Base-by-base conservation (phyloP, 2,888 invertebrate species). In the Aspidiotus destructor region DNA sequence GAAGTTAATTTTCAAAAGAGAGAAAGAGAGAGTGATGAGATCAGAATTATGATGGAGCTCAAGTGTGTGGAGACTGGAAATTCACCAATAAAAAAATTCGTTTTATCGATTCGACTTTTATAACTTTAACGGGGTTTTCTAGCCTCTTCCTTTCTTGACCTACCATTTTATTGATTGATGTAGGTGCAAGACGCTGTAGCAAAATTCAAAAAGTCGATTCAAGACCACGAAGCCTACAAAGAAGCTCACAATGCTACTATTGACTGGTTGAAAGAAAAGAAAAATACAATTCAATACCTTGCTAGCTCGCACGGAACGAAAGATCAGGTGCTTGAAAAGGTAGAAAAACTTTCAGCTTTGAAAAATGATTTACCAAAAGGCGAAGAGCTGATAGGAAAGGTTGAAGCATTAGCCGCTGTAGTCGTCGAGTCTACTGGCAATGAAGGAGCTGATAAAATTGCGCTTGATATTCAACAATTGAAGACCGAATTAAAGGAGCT, bases 291-390 rank as follows among this genome's bases (percentile, higher is more conserved):
- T 41, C 92, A 92, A 75, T 87, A 89, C 73, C 87, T 88, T 73
- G 86, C 89, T 5, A 92, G 93, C 76, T 87, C 90, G 0, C 92
- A 92, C 75, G 93, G 93, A 5, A 93, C 94, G 75, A 87, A 88
- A 73, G 85, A 86, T 62, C 83, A 84, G 67, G 86, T 89, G 0
- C 81, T 86, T 69, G 85, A 87, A 73, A 90, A 92, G 76, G 83
- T 90, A 42, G 84, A 84, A 62, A 88, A 85, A 74, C 83, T 92
- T 41, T 83, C 83, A 64, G 84, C 86, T 73, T 85, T 92, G 62
- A 82, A 84, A 10, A 80, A 81, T 17, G 83, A 85, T 0, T 79
- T 92, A 71, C 55, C n/a, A 41, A 48, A 15, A 62, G 67, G 58
- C 40, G 69, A 70, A 40, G 57, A 70, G 7, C 64, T 70, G n/a